Conservation (phyloP, 2,888 invertebrate genomes). For the Nezara viridula region DNA sequence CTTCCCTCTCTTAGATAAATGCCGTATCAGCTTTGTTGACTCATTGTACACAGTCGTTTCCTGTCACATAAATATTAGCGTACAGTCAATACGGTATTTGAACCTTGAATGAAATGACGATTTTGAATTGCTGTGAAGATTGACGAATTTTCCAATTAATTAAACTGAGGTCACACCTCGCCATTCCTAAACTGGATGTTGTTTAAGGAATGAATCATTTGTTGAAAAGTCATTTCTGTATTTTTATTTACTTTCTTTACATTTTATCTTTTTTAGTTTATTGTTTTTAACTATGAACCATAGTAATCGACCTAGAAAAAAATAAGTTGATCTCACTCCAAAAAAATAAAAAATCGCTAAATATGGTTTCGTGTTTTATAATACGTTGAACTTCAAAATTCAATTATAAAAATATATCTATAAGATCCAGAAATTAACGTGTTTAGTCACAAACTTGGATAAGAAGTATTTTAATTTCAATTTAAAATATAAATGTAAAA, state of each 20-base stretch:
- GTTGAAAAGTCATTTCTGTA: neutral
- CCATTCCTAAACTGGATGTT: neutral
- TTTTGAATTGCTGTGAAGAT: neutral
- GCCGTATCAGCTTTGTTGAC: slow-evolving; percentile 10
- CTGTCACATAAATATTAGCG: neutral
- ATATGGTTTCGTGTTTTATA: no score
- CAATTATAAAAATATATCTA: no score
- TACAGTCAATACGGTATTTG: slow-evolving; percentile 16
- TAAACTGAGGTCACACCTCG: neutral
- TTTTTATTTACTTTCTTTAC: neutral
- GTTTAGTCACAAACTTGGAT: no score
- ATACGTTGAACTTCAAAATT: no score
- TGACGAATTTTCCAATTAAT: neutral
- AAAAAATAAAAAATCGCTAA: no score
- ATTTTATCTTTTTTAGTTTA: no score
- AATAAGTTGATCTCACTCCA: no score
- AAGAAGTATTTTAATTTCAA: no score
- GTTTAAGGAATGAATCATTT: neutral
- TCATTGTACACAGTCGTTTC: neutral
- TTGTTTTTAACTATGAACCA: no score
- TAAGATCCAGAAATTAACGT: no score
- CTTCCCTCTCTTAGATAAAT: neutral
- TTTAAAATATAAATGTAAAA: no score
- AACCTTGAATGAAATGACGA: slow-evolving; percentile 1
- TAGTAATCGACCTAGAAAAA: no score